Base-by-base conservation (phyloP, 2,797 vertebrate species). In the Bradypus variegatus region DNA sequence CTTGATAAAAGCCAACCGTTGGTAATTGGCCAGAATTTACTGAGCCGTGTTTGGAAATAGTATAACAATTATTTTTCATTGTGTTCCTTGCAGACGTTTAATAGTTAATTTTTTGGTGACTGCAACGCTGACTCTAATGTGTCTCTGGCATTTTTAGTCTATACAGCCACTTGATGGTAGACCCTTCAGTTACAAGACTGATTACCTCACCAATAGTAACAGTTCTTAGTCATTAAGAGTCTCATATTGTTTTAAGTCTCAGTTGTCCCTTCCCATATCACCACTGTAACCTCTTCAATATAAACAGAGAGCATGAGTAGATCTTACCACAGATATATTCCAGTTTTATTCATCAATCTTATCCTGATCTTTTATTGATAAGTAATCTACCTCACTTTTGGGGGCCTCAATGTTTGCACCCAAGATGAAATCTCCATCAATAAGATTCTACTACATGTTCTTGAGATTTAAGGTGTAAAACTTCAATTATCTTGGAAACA, bases 391-490 rank as follows among this genome's bases (percentile, higher is more conserved):
- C 14, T 45, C 50, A 10, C 18, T 62, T 89, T 81, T 84, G 67
- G 83, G 76, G 23, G 41, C 6, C 67, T 85, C 27, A 48, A 78
- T 50, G 6, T 87, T 90, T 69, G 60, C 4, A 80, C 19, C 11
- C 7, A 85, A 87, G 64, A 89, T 72, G 29, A 93, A 88, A 45
- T 76, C 50, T 55, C 72, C 72, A n/a, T 75, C 58, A 31, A 38
- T 90, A 90, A 65, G 36, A 55, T 75, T 90, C 69, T 85, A 70
- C 21, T 86, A 16, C 1, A 1, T 79, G 33, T 76, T 95, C 69
- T 88, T 93, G 84, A 89, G n/a, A 76, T 93, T 78, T 85, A 78
- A 91, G 60, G 64, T 70, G 55, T 62, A 91, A 88, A 91, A 81
- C 29, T 89, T 23, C 69, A 72, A 48, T 81, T 95, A 45, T 69